Base-by-base conservation (phyloP, 2,113 vertebrate species). In the Haemorhous mexicanus region DNA sequence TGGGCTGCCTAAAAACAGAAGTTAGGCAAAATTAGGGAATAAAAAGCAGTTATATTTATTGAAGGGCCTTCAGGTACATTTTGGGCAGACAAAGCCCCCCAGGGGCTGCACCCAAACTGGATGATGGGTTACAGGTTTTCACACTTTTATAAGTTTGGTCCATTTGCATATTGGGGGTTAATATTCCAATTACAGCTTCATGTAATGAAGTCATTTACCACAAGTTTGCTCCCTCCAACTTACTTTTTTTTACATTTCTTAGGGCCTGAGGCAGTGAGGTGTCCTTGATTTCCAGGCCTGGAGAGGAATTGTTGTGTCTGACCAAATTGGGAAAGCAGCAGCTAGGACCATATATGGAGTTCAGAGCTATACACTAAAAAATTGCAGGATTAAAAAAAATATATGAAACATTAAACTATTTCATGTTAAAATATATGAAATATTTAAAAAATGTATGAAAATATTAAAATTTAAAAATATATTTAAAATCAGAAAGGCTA, bases 121-220 rank as follows among this genome's bases (percentile, higher is more conserved):
- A 30, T 7, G 5, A 20, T 26, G 10, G 10, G 6, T 46, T 41
- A 56, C 0, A 0, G 9, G 8, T 56, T 80, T 80, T 46, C 50
- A 56, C 2, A 56, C 50, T 37, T 56, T 16, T 32, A 8, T 32
- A 37, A 32, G 13, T 56, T 37, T 46, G 22, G 17, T 26, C 10
- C 22, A 77, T 39, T 46, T 67, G 7, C 41, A 46, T 11, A 37
- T 37, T 56, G 12, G 3, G 6, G 21, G 9, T 55, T 16, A 46
- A 66, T 66, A 10, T 37, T 46, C 4, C 26, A 46, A 16, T 67
- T 55, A 18, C 41, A 80, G 21, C 21, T 37, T 26, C 26, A 56
- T 21, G 13, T 56, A 56, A 56, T 55, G 20, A 80, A 55, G 26
- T 37, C 0, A 80, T 46, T 46, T 32, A 32, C 13, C 16, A 4